These are phyloP conservation scores for Mus spicilegus DNA, from an alignment of 2,113 vertebrate species.

Conservation along the genomic window DNA sequence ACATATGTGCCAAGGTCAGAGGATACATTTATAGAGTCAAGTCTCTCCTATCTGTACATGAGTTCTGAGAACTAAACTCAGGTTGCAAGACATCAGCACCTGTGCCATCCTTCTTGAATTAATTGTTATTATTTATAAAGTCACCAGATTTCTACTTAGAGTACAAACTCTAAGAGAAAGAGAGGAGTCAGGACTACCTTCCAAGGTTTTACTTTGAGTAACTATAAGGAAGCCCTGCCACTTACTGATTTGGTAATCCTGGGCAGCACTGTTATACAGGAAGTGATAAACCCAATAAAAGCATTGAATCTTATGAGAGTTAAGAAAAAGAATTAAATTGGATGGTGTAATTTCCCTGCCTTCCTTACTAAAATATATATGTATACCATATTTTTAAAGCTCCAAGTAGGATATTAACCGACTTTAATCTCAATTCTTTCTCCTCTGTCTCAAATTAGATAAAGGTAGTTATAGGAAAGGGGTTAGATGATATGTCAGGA, in stretches of 20 bases:
- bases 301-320: background rate
- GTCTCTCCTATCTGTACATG: background rate
- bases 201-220: background rate
- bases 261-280: background rate
- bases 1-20: background rate
- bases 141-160: background rate
- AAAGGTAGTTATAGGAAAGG: background rate
- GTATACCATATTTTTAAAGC: background rate
- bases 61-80: background rate
- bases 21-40: background rate
- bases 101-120: too few species aligned
- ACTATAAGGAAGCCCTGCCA: background rate
- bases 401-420: background rate
- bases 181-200: background rate
- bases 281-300: background rate
- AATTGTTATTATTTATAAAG: background rate
- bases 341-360: background rate
- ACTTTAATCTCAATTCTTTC: background rate
- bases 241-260: background rate
- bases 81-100: too few species aligned
- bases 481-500: background rate
- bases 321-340: background rate
- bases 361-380: background rate
- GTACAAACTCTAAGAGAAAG: background rate
- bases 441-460: background rate